Conservation (phyloP, 2,888 invertebrate genomes). For the Ophion ellenae region DNA sequence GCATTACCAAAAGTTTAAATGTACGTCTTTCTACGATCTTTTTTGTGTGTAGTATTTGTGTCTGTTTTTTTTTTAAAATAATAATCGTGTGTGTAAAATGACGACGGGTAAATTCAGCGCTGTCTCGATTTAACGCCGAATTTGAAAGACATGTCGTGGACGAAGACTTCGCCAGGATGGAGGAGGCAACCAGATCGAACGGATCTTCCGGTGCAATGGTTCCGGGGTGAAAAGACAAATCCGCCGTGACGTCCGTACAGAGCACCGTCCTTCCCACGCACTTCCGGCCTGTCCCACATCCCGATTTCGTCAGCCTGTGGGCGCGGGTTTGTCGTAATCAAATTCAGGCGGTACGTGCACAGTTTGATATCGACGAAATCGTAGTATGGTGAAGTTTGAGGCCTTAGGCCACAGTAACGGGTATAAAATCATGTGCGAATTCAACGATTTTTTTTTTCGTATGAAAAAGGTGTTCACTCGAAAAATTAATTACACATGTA, state of each 20-base stretch:
- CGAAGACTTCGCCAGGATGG: slow-evolving; percentile 83
- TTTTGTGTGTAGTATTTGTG: slow-evolving; percentile 45
- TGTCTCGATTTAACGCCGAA: slow-evolving; percentile 76
- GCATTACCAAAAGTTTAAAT: slow-evolving; percentile 57
- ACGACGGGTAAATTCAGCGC: slow-evolving; percentile 18
- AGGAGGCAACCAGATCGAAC: slow-evolving; percentile 83
- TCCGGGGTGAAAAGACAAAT: slow-evolving; percentile 86
- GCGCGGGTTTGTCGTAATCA: not conserved
- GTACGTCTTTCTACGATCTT: slow-evolving; percentile 58
- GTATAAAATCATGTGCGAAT: too few species aligned
- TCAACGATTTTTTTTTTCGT: too few species aligned
- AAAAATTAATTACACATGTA: too few species aligned
- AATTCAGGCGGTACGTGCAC: not conserved
- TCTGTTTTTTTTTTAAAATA: slow-evolving; percentile 43
- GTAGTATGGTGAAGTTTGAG: too few species aligned
- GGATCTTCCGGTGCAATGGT: slow-evolving; percentile 84
- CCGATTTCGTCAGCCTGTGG: not conserved
- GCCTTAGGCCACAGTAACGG: too few species aligned
- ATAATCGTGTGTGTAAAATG: slow-evolving; percentile 57
- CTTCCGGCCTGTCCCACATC: slow-evolving; percentile 17
- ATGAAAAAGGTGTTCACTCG: too few species aligned
- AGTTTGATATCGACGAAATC: not conserved
- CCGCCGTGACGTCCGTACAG: slow-evolving; percentile 85
- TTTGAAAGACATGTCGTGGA: slow-evolving; percentile 83
- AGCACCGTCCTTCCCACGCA: slow-evolving; percentile 83